Conservation (phyloP, 1,140 invertebrate species). For the Zaprionus vittiger region DNA sequence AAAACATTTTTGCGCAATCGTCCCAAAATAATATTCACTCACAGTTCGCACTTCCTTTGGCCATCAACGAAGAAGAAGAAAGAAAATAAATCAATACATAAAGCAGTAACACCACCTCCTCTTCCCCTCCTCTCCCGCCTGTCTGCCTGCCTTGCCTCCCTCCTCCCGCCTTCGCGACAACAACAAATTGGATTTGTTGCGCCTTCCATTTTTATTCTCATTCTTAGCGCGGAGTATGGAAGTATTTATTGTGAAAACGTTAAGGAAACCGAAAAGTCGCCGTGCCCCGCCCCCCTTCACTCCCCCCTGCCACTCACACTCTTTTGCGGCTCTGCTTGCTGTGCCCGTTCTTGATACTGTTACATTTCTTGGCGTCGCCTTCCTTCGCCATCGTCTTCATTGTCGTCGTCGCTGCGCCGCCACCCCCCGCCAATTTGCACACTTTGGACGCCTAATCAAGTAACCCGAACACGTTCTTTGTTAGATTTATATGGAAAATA, state of each 20-base stretch:
- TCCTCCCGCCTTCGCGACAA: conserved; percentile 16
- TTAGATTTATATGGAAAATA: conserved; percentile 83
- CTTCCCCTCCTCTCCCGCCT: background rate
- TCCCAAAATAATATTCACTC: conserved; percentile 68
- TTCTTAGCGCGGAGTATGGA: conserved; percentile 31
- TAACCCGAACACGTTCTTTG: conserved; percentile 81
- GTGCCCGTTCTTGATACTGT: conserved; percentile 15
- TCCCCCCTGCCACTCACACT: background rate
- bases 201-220: conserved; percentile 42
- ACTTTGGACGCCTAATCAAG: conserved; percentile 73
- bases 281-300: conserved; percentile 8
- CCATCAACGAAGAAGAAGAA: conserved; percentile 9
- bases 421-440: conserved; percentile 44
- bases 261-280: conserved; percentile 67
- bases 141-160: background rate
- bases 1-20: conserved; percentile 65
- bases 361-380: conserved; percentile 31
- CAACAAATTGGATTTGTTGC: conserved; percentile 77
- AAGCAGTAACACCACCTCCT: conserved; percentile 21
- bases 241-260: conserved; percentile 69
- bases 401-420: conserved; percentile 20
- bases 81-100: conserved; percentile 67
- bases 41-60: conserved; percentile 52
- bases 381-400: conserved; percentile 19
- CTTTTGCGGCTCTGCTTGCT: background rate